A percentile compares a stretch with the other conserved stretches of the same genome.
These are phyloP conservation scores for Hydropotes inermis DNA, from an alignment of 2,113 vertebrate species.

Conservation along the genomic window DNA sequence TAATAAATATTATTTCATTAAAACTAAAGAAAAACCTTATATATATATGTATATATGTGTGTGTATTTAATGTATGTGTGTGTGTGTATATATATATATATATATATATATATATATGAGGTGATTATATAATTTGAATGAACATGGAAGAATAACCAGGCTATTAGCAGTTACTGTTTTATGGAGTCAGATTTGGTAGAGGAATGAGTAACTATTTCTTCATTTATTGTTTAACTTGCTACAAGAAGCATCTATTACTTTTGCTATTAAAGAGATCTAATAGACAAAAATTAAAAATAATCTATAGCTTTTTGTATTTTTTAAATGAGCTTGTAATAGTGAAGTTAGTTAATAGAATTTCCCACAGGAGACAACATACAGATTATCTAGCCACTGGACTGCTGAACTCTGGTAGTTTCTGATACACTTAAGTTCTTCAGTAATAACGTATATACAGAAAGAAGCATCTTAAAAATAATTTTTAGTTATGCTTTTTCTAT, in stretches of 20 bases:
- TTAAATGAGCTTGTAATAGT: neutral
- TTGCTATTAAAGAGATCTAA: constrained; percentile 9
- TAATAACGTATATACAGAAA: neutral
- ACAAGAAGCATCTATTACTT: neutral
- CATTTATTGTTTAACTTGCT: constrained; percentile 9
- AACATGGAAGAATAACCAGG: neutral
- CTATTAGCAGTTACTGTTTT: neutral
- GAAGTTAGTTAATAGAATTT: constrained; percentile 25
- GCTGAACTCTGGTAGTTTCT: neutral
- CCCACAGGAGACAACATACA: neutral
- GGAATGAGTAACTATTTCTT: neutral
- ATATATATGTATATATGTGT: neutral
- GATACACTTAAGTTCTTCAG: neutral
- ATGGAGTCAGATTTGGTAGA: neutral
- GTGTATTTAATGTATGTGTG: neutral
- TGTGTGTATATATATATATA: neutral
- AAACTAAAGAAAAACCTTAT: neutral
- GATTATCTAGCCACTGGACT: neutral
- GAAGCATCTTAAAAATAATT: neutral
- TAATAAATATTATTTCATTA: neutral
- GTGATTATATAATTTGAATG: neutral
- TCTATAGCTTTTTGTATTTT: neutral
- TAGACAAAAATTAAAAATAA: neutral
- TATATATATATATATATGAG: neutral
- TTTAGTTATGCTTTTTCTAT: constrained; percentile 11